Evolutionary conservation across 2,888 invertebrate species (phyloP).

Genomic region (Temnothorax rugatulus): DNA sequence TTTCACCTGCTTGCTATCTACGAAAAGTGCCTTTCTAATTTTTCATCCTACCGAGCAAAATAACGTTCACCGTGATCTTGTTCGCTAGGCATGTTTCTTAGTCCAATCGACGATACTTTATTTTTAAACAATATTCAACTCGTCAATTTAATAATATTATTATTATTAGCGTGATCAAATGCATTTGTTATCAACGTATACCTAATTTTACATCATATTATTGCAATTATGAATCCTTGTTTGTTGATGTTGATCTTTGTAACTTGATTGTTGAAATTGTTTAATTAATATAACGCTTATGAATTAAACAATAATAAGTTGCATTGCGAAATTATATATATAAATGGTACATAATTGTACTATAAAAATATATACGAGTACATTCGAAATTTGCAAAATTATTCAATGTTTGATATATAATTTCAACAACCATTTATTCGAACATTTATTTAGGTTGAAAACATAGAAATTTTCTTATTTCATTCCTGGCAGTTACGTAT

Average conservation of each 20-base stretch:
- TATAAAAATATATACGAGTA: neutral
- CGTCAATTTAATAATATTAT: neutral
- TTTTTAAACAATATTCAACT: neutral
- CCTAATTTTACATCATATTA: neutral
- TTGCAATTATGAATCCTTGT: no score
- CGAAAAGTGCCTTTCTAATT: slow-evolving; percentile 20
- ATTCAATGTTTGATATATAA: neutral
- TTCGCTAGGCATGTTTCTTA: neutral
- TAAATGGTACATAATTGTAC: neutral
- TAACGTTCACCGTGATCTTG: neutral
- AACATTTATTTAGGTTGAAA: neutral
- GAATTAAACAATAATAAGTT: neutral
- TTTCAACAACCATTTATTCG: neutral
- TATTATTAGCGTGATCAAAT: neutral
- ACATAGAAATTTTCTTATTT: neutral
- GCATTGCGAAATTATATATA: neutral
- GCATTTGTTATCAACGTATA: neutral
- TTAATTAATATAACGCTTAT: neutral
- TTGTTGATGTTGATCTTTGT: no score
- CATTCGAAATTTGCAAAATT: neutral
- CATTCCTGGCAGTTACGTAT: neutral
- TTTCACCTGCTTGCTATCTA: slow-evolving; percentile 20
- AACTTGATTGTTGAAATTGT: neutral
- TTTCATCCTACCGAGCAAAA: slow-evolving; percentile 13
- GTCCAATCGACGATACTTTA: neutral